Conservation (phyloP, 2,113 vertebrate genomes). For the Lycocorax pyrrhopterus region DNA sequence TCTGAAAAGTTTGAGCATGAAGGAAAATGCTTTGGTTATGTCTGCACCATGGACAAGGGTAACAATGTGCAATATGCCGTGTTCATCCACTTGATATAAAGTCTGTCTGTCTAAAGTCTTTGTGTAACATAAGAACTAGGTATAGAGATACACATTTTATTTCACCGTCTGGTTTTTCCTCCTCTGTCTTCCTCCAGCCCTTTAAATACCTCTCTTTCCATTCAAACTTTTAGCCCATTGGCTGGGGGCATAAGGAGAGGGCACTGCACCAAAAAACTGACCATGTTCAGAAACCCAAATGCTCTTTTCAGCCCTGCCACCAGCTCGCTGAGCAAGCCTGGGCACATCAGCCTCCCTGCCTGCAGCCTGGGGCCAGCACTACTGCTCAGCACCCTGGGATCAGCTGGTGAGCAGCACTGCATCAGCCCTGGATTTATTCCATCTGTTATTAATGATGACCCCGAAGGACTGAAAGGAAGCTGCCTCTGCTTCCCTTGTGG, state of each 20-base stretch:
- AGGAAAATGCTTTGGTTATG: not conserved
- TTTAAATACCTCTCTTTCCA: not conserved
- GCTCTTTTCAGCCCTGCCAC: not conserved
- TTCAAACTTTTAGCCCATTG: not conserved
- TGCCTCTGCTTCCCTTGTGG: conserved; percentile 4
- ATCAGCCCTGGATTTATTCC: not conserved
- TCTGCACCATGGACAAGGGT: accelerated
- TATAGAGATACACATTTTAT: not conserved
- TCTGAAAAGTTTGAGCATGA: not conserved
- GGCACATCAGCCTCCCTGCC: not conserved
- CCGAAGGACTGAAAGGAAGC: not conserved
- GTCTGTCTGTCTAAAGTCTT: not conserved
- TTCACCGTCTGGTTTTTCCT: not conserved
- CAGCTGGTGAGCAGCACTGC: not conserved
- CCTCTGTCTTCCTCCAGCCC: not conserved
- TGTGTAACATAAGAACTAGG: not conserved
- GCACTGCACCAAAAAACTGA: accelerated
- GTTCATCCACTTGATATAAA: not conserved
- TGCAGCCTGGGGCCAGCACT: not conserved
- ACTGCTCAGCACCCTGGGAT: not conserved
- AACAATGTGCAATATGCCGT: not conserved
- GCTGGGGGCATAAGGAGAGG: not conserved
- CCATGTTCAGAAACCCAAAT: accelerated
- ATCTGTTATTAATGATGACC: conserved; percentile 31
- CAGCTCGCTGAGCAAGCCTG: not conserved